Evolutionary conservation across 2,113 vertebrate species (phyloP).

Genomic region (Addax nasomaculatus): DNA sequence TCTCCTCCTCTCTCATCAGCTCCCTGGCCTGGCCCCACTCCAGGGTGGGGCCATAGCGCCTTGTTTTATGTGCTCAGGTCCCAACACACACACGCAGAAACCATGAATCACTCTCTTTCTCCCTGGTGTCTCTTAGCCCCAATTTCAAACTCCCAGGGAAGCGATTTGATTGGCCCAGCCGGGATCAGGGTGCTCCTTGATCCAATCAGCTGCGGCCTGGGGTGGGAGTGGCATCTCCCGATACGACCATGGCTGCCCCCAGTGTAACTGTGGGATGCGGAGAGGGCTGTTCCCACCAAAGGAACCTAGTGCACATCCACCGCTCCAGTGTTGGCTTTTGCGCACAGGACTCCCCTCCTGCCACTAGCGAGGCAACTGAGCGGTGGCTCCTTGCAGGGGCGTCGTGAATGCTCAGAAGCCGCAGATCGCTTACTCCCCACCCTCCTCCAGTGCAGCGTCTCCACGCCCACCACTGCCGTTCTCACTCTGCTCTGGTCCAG

Average conservation of each 20-base stretch:
- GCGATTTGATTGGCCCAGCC: neutral
- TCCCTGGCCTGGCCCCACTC: neutral
- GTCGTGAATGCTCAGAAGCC: neutral
- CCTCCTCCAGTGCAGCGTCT: neutral
- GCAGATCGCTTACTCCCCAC: neutral
- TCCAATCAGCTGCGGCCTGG: neutral
- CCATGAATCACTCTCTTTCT: neutral
- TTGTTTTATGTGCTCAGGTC: too few species aligned
- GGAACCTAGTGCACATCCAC: fast-evolving
- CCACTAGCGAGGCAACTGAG: neutral
- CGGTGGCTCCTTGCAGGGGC: fast-evolving
- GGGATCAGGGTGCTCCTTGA: neutral
- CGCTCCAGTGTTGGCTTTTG: neutral
- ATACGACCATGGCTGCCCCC: neutral
- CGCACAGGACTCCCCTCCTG: neutral
- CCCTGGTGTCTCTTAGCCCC: too few species aligned
- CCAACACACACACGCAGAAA: neutral
- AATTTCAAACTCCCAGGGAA: neutral
- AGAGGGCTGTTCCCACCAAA: neutral
- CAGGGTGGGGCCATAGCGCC: neutral
- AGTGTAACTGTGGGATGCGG: neutral
- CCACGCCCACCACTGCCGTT: fast-evolving
- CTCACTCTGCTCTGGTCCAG: neutral
- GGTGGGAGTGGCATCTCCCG: neutral
- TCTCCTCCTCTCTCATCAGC: neutral